Percentiles rank a stretch among this genome's conserved stretches.
Evolutionary conservation across 2,113 vertebrate species (phyloP).

Genomic region (Pogonocichla stellata): DNA sequence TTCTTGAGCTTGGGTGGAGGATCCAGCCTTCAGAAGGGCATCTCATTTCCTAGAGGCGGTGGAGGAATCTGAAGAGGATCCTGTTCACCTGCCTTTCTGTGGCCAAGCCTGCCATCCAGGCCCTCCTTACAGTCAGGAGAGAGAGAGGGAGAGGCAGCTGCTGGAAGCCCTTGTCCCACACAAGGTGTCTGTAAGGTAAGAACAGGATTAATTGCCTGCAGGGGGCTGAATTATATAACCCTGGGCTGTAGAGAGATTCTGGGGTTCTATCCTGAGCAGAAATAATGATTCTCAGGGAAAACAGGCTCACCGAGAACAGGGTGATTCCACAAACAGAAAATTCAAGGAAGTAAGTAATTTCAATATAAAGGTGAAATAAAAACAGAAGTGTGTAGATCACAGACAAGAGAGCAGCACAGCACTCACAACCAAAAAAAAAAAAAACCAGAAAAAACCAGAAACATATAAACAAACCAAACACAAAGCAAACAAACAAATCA

Average conservation of each 20-base stretch:
- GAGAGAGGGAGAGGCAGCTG: not conserved
- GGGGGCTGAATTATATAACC: not conserved
- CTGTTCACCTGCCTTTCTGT: not conserved
- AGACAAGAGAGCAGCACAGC: not conserved
- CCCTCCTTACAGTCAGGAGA: not conserved
- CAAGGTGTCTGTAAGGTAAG: rapidly evolving
- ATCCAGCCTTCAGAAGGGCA: not conserved
- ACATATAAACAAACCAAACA: not conserved
- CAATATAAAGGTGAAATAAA: not conserved
- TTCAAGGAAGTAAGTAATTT: not conserved
- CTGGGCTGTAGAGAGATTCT: not conserved
- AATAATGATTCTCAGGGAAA: not conserved
- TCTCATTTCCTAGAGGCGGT: not conserved
- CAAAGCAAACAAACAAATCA: not conserved
- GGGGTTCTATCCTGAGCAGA: not conserved
- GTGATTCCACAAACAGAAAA: not conserved
- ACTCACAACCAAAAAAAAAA: not conserved
- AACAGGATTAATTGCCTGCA: not conserved
- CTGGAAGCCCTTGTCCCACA: not conserved
- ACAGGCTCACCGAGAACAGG: not conserved
- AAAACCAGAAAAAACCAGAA: too few species aligned
- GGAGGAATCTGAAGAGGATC: not conserved
- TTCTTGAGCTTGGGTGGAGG: not conserved
- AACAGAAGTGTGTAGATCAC: not conserved
- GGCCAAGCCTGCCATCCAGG: not conserved